Percentiles rank a stretch among this genome's conserved stretches.
Conservation (phyloP, 2,888 invertebrate species). For the Cataglyphis rosenhaueri region DNA sequence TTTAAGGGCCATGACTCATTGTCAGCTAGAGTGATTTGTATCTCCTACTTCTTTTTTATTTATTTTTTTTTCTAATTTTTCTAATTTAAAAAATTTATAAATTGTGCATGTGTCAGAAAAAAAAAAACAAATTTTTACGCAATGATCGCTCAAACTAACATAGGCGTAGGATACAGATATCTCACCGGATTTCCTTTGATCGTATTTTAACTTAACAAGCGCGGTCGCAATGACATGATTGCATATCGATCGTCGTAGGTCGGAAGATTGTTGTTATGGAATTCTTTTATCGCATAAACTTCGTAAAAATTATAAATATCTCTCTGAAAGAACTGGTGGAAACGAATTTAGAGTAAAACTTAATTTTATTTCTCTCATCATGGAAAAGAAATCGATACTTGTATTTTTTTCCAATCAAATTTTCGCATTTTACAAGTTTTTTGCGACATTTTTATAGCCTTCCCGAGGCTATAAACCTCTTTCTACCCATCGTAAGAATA, state of each 20-base stretch:
- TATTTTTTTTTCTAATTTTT: background rate
- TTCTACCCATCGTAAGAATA: background rate
- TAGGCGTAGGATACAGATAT: slow-evolving; percentile 44
- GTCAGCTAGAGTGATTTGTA: background rate
- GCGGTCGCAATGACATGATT: slow-evolving; percentile 37
- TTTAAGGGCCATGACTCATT: background rate
- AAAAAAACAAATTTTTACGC: slow-evolving; percentile 4
- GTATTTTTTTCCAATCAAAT: background rate
- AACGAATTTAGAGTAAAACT: background rate
- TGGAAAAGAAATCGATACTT: slow-evolving; percentile 1
- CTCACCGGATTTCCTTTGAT: slow-evolving; percentile 71
- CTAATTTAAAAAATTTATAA: background rate
- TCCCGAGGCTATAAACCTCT: background rate
- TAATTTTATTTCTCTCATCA: background rate
- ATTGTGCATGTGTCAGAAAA: background rate
- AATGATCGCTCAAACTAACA: slow-evolving; percentile 8
- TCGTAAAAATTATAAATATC: background rate
- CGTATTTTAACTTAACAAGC: slow-evolving; percentile 64
- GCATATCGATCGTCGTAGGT: slow-evolving; percentile 65
- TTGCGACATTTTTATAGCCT: background rate
- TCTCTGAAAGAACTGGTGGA: background rate
- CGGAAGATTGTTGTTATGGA: slow-evolving; percentile 57
- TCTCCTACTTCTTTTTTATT: background rate
- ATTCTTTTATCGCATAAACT: slow-evolving; percentile 6
- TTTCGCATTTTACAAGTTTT: background rate